Percentiles rank a stretch among this genome's conserved stretches.
These are phyloP conservation scores for Octomys mimax DNA, from an alignment of 2,797 vertebrate species.

Conservation along the genomic window DNA sequence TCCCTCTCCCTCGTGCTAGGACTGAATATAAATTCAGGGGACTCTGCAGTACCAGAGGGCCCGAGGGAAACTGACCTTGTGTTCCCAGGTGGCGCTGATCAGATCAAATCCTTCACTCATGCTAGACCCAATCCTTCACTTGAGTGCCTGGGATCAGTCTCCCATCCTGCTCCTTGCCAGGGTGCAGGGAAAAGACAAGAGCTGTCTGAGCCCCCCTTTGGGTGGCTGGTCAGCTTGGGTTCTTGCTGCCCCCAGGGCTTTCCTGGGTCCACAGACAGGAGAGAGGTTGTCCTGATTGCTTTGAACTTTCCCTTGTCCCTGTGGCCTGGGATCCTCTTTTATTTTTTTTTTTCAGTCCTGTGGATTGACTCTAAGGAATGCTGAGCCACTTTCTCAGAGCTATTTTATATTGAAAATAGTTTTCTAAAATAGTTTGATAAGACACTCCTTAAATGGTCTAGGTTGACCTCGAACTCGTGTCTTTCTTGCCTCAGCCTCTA, in stretches of 20 bases:
- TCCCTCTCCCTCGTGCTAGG: background rate
- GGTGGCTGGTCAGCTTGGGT: rapidly evolving
- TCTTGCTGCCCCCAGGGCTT: background rate
- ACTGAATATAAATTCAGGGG: background rate
- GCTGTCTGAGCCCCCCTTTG: background rate
- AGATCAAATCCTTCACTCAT: background rate
- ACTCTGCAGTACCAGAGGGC: background rate
- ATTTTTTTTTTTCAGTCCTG: background rate
- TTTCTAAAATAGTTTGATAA: background rate
- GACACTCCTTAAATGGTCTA: background rate
- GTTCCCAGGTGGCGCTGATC: background rate
- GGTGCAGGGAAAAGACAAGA: background rate
- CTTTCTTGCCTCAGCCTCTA: background rate
- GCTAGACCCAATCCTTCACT: too few species aligned
- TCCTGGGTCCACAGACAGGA: background rate
- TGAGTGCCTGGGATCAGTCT: background rate
- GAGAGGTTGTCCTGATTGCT: background rate
- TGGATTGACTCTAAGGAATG: background rate
- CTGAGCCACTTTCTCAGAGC: background rate
- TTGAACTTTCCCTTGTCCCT: background rate
- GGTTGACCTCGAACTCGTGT: background rate
- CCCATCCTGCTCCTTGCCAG: background rate
- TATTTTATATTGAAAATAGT: background rate
- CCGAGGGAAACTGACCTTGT: background rate
- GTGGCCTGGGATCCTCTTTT: background rate